Percentiles rank a stretch among this genome's conserved stretches.
These are phyloP conservation scores for Myrmophylax atrothorax DNA, from an alignment of 2,113 vertebrate genomes.

Conservation along the genomic window DNA sequence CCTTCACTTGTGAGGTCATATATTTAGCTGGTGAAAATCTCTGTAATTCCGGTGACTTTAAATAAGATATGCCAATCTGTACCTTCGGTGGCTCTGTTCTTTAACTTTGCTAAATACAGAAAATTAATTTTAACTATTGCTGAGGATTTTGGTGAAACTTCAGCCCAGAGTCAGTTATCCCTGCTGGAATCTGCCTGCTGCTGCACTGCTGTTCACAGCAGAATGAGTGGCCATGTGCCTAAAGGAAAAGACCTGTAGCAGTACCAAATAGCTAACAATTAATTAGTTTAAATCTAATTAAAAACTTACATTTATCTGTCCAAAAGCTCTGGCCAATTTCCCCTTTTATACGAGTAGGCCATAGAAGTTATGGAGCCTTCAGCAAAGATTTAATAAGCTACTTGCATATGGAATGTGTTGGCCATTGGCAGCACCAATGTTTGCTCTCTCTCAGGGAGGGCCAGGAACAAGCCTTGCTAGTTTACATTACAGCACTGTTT, in stretches of 20 bases:
- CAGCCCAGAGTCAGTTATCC: neutral
- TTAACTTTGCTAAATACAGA: neutral
- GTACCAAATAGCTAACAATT: neutral
- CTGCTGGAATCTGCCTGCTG: neutral
- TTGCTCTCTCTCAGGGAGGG: neutral
- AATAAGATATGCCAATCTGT: neutral
- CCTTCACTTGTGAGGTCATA: neutral
- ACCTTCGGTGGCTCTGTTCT: neutral
- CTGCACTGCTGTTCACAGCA: neutral
- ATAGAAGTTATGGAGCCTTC: neutral
- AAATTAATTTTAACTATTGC: neutral
- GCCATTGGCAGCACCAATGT: neutral
- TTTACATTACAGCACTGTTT: neutral
- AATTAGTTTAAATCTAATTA: neutral
- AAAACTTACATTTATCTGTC: neutral
- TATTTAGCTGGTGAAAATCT: neutral
- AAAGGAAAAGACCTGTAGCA: neutral
- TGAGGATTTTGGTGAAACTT: neutral
- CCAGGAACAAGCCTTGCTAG: neutral
- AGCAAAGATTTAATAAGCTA: neutral
- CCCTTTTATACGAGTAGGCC: neutral
- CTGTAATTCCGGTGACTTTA: neutral
- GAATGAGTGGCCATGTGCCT: neutral
- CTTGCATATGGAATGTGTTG: neutral
- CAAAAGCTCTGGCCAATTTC: neutral